Evolutionary conservation across 2,888 invertebrate genomes (phyloP).

Genomic region (Hyppa rectilinea): DNA sequence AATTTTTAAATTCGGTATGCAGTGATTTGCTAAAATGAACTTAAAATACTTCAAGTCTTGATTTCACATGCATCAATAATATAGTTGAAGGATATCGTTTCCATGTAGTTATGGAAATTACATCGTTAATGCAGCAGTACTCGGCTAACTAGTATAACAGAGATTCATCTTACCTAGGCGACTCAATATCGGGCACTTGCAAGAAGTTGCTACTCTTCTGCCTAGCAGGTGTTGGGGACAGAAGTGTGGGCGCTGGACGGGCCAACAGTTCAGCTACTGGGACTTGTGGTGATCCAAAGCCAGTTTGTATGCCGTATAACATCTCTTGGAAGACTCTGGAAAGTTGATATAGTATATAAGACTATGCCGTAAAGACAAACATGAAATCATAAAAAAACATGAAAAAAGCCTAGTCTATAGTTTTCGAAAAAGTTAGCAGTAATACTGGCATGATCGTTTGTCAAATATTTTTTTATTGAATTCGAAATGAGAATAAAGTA

Average conservation of each 20-base stretch:
- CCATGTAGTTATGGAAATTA: background rate
- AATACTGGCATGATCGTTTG: constrained; percentile 23
- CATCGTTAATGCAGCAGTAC: background rate
- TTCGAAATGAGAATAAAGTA: too few relatives aligned
- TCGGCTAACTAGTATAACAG: too few relatives aligned
- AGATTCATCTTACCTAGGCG: constrained; percentile 89
- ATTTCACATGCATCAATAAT: background rate
- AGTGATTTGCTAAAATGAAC: background rate
- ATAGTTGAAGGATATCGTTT: background rate
- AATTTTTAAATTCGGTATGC: background rate
- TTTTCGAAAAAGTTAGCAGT: background rate
- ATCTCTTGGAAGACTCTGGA: constrained; percentile 97
- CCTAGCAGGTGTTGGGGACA: constrained; percentile 96
- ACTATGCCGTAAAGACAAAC: background rate
- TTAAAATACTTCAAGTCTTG: background rate
- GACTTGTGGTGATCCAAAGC: constrained; percentile 98
- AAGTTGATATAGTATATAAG: constrained; percentile 12
- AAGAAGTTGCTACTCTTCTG: constrained; percentile 97
- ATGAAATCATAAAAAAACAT: background rate
- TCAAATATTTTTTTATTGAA: constrained; percentile 32
- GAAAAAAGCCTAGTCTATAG: background rate
- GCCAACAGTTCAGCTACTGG: constrained; percentile 97
- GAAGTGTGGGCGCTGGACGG: constrained; percentile 95
- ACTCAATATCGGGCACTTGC: constrained; percentile 97
- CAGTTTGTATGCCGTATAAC: constrained; percentile 98